Conservation (phyloP, 2,797 vertebrate genomes). For the Xiphophorus birchmanni region DNA sequence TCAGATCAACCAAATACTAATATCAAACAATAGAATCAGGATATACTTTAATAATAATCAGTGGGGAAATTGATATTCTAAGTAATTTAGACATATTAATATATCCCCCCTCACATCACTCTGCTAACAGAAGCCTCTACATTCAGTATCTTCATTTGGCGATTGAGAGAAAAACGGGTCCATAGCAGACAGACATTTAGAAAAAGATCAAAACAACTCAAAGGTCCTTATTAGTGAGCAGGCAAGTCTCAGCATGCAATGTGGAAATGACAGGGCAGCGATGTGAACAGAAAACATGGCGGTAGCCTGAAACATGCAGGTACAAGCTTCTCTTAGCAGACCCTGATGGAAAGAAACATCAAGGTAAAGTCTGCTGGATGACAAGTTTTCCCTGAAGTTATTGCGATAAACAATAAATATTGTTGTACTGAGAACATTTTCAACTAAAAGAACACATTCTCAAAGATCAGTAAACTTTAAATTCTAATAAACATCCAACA, state of each 20-base stretch:
- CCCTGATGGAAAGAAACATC: neutral
- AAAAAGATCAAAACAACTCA: neutral
- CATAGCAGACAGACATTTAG: neutral
- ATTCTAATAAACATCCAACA: too few species aligned
- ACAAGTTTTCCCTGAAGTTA: too few species aligned
- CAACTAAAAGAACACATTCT: too few species aligned
- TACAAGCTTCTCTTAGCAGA: neutral
- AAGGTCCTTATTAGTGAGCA: neutral
- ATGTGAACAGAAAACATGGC: neutral
- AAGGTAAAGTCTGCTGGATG: too few species aligned
- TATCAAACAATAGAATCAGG: neutral
- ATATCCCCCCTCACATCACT: too few species aligned
- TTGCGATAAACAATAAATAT: too few species aligned
- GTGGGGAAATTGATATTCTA: too few species aligned
- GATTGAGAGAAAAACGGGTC: neutral
- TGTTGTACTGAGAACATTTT: too few species aligned
- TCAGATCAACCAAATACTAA: neutral
- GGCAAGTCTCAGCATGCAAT: slow-evolving; percentile 45
- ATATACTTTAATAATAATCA: neutral
- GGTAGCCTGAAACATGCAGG: slow-evolving; percentile 18
- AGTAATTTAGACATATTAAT: too few species aligned
- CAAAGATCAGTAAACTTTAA: too few species aligned
- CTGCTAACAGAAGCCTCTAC: neutral
- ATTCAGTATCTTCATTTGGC: neutral
- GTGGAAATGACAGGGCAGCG: neutral